These are phyloP conservation scores for Myotis brandtii DNA, from an alignment of 2,113 vertebrate genomes.

Conservation along the genomic window DNA sequence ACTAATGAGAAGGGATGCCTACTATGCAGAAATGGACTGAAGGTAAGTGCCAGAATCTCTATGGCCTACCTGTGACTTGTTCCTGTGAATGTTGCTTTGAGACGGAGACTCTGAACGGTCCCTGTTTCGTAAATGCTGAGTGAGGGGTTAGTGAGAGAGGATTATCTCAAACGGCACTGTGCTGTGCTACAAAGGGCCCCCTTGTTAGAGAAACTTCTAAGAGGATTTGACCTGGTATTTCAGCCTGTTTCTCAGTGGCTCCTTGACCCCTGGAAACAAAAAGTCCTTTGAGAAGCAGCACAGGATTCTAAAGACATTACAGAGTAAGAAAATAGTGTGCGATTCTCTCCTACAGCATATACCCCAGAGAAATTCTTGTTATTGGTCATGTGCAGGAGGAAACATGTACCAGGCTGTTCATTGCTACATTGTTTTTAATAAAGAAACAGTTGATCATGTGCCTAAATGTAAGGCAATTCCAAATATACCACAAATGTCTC, in stretches of 20 bases:
- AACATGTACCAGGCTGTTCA: neutral
- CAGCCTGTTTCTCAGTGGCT: neutral
- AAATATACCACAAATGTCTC: neutral
- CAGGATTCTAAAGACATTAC: conserved; percentile 9
- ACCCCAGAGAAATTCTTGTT: neutral
- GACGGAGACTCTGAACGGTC: neutral
- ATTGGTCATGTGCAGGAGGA: neutral
- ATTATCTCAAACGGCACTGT: neutral
- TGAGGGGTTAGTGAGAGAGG: neutral
- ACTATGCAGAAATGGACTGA: neutral
- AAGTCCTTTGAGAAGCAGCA: neutral
- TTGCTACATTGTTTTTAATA: neutral
- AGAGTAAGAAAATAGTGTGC: neutral
- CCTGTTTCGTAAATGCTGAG: neutral
- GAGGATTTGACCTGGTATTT: neutral
- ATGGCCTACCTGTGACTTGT: neutral
- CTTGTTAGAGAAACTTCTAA: neutral
- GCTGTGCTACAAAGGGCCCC: neutral
- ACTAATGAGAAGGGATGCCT: neutral
- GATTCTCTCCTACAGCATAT: neutral
- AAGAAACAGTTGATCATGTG: neutral
- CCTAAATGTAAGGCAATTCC: neutral
- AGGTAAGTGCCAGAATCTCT: neutral
- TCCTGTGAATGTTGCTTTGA: neutral
- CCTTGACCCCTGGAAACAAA: neutral